These are phyloP conservation scores for Pristiophorus japonicus DNA, from an alignment of 2,113 vertebrate genomes.

Conservation along the genomic window DNA sequence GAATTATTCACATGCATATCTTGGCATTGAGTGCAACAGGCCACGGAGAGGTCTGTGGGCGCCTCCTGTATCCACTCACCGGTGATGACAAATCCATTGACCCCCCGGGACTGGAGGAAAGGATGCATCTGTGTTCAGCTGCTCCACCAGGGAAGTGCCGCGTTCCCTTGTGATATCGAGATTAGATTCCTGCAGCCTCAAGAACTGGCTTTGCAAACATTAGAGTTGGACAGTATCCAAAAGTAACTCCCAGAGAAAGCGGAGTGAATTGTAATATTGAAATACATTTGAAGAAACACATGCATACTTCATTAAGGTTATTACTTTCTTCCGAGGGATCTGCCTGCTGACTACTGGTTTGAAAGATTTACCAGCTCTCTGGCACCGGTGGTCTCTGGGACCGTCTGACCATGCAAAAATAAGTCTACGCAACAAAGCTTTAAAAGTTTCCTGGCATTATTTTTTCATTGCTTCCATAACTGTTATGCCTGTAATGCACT, in stretches of 20 bases:
- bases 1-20: too few relatives aligned
- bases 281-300: slow-evolving; percentile 4
- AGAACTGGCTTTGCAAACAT: not conserved
- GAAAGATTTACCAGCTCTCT: not conserved
- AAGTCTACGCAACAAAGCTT: not conserved
- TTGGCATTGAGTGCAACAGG: too few relatives aligned
- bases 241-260: slow-evolving; percentile 2
- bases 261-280: not conserved
- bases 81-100: too few relatives aligned
- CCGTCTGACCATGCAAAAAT: not conserved
- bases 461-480: too few relatives aligned
- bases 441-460: too few relatives aligned
- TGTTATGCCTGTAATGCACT: too few relatives aligned
- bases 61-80: not conserved
- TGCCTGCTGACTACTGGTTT: not conserved
- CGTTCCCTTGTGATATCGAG: not conserved
- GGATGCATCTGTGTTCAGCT: not conserved
- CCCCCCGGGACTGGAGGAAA: not conserved
- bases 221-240: not conserved
- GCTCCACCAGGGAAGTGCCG: too few relatives aligned
- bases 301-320: not conserved
- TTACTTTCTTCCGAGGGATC: not conserved
- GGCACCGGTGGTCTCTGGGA: not conserved
- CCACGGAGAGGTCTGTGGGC: too few relatives aligned
- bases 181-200: not conserved